Percentiles rank a stretch among this genome's conserved stretches.
phyloP scores from a whole-genome alignment of 2,113 vertebrate genomes.

The Sprattus sprattus region DNA sequence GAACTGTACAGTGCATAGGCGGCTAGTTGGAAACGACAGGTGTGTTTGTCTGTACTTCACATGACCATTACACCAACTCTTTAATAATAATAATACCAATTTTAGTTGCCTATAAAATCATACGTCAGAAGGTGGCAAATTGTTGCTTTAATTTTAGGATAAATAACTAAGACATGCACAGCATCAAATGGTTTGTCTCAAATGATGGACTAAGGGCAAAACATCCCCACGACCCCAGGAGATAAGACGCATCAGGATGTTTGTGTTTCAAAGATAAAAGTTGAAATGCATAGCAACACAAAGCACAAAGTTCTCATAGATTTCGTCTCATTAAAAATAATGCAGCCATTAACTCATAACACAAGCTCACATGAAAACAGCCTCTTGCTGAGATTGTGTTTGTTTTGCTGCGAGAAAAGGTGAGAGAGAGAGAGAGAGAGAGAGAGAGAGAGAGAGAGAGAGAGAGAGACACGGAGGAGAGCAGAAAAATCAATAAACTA shows the following conservation, averaged over 20 bases:
- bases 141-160: too few species aligned
- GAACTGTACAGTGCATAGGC: too few species aligned
- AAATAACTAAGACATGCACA: too few species aligned
- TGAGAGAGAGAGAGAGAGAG: too few species aligned
- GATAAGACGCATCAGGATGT: not conserved
- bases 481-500: conserved; percentile 61
- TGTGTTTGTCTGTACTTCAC: too few species aligned
- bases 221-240: not conserved
- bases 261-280: not conserved
- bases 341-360: not conserved
- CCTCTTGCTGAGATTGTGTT: not conserved
- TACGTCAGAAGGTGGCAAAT: too few species aligned
- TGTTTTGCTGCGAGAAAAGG: not conserved
- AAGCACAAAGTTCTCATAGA: not conserved
- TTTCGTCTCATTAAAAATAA: not conserved
- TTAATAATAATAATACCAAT: too few species aligned
- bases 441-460: too few species aligned
- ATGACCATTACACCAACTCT: too few species aligned
- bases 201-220: not conserved
- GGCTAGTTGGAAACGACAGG: too few species aligned
- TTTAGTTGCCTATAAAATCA: too few species aligned
- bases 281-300: not conserved
- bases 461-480: conserved; percentile 24
- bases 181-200: not conserved
- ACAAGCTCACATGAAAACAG: conserved; percentile 15